Evolutionary conservation across 1,140 invertebrate species (phyloP), one percentile per base, ranked within the genome.

Genomic region (Chrysopa pallens): DNA sequence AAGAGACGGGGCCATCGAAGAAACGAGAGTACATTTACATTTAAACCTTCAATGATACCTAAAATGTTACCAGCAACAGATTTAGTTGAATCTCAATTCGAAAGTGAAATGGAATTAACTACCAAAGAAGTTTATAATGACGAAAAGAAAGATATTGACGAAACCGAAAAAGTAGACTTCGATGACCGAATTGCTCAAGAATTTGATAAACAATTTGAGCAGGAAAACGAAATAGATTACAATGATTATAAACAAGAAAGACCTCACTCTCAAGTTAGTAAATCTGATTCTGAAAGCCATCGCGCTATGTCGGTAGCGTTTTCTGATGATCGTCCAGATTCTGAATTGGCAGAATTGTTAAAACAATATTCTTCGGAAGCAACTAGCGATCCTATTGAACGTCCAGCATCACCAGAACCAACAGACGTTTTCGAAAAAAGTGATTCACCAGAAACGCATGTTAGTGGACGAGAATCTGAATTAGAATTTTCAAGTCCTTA

Each of bases 1-100:
- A 63, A 61, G 42, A 66, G 58, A 50, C 56, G 63, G 36, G 67
- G 70, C 5, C 72, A 74, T 45, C 64, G 67, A 45, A 59, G 69
- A 35, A 66, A 61, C 37, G 72, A 72, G 46, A 74, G 70, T 48
- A 68, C 63, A 33, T 57, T 58, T 35, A 59, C 60, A 39, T 60
- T 60, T 39, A 52, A 54, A 12, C 53, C 54, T 33, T 54, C 51
- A 8, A 42, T 45, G 35, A 27, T 54, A 28, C 57, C 45, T 33
- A 33, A 37, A 23, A 40, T 48, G 36, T 33, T 41, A 11, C 38
- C 43, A 11, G 15, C 12, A 6, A 49, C 50, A 3, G 57, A 61
- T 46, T 38, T 50, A 36, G 48, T 56, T 28, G 57, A 61, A 53
- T 58, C 52, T 45, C 59, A 62, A 38, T 57, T 62, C 46, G 59